Evolutionary conservation across 2,888 invertebrate genomes (phyloP).

Genomic region (Thymelicus lineola): DNA sequence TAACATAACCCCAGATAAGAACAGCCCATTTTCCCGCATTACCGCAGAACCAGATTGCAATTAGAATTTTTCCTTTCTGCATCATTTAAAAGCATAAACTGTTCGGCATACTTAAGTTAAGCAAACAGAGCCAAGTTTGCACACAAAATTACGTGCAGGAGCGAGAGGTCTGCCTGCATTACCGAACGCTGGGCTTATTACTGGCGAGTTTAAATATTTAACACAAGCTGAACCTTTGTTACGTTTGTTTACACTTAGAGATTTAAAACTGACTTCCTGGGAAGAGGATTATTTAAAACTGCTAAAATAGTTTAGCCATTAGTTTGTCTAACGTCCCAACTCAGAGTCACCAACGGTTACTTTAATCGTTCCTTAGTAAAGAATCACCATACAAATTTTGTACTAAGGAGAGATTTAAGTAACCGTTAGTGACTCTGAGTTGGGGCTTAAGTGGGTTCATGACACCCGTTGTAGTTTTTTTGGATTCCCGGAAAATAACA

Average conservation of each 20-base stretch:
- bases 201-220: constrained; percentile 10
- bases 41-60: neutral
- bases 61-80: constrained; percentile 2
- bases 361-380: too few species aligned
- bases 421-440: too few species aligned
- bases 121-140: constrained; percentile 7
- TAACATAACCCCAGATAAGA: too few species aligned
- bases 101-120: constrained; percentile 3
- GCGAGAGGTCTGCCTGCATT: neutral
- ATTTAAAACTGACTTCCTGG: neutral
- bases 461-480: too few species aligned
- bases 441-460: too few species aligned
- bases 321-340: too few species aligned
- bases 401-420: too few species aligned
- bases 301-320: too few species aligned
- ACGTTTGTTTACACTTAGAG: neutral
- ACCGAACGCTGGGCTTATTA: constrained; percentile 5
- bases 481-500: too few species aligned
- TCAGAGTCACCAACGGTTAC: too few species aligned
- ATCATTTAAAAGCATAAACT: constrained; percentile 10
- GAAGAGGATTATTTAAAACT: neutral
- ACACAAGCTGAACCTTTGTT: neutral
- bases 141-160: constrained; percentile 4
- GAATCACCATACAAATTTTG: too few species aligned
- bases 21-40: neutral